Evolutionary conservation across 2,797 vertebrate species (phyloP), one percentile per base, ranked within the genome.

Genomic region (Pangasius mekongensis): DNA sequence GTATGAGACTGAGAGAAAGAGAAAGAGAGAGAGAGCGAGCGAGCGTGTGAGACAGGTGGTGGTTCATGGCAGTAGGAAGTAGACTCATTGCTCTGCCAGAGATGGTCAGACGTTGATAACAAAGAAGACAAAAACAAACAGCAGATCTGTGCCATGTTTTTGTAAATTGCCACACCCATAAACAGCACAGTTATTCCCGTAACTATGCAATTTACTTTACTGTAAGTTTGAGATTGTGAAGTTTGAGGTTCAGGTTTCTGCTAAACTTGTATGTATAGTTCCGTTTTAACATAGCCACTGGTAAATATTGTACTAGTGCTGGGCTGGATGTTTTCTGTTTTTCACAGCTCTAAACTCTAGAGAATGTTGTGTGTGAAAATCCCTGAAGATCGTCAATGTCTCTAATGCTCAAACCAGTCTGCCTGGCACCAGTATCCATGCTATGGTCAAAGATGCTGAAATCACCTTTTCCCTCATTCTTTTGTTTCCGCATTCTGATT

Each of bases 51-150:
- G 77, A 56, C 14, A 56, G 54, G 67, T 54, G 36, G 77, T 60
- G 22, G 66, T 69, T 84, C 27, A 89, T 33, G 56, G 62, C 39
- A 30, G 22, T 39, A 64, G 22, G 76, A 88, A 56, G 43, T 77
- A 52, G 81, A 39, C 58, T 86, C 58, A 86, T 47, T 74, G 52
- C 43, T 78, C 5, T 43, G 54, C 58, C 33, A 86, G 67, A 88
- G 89, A 90, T 89, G 58, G 64, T 36, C 56, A 87, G 84, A 86
- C 64, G 6, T n/a, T n/a, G 84, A 90, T 74, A 85, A 89, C 36
- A 88, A 84, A 86, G 58, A 47, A 87, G 47, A 86, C 58, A 83
- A 76, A 88, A 87, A 60, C 69, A 88, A 88, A 87, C 64, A 73
- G 67, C 56, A 76, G 39, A 80, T 73, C 78, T 64, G 62, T 74